Evolutionary conservation across 2,888 invertebrate species (phyloP), one percentile per base, ranked within the genome.

Genomic region (Aradus depressus): DNA sequence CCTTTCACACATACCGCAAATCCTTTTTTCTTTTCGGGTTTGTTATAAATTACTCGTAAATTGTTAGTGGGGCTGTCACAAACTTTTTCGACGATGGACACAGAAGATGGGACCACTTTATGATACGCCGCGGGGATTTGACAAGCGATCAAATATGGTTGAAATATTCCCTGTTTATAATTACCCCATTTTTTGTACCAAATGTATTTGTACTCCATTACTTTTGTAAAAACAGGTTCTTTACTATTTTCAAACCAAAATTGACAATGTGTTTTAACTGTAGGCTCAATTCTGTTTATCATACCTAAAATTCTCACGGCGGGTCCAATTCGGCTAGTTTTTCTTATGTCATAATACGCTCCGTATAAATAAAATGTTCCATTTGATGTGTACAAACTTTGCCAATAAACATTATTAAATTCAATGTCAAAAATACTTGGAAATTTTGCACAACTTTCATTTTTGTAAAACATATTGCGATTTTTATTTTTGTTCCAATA

Each of bases 101-200:
- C 85, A 4, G 88, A 84, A 18, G 84, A 81, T 2, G 90, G 90
- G 16, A 81, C 77, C 52, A 79, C 74, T 48, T 77, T 76, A 66
- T 83, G 82, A 43, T 71, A 70, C 16, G 77, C 76, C 56, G 77
- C 75, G 0, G 92, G 91, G 60, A 92, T 76, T 64, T 86, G 84
- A 68, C 92, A 92, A 18, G 90, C 88, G 58, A 88, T 80, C 60
- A 92, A 73, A 67, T 89, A 92, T 0, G 92, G 91, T 70, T 92
- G 91, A 66, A 89, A 86, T 58, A 90, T 84, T 47, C 84, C 84
- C 68, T 90, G 86, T 65, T 86, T 84, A 70, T 89, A 89, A 70
- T 91, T 91, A 53, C 91, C 91, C 92, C 91, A 92, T 68, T 89
- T 89, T 62, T 81, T 81, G 67, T 88, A 86, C 92, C 92, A 92